Percentiles rank a stretch among this genome's conserved stretches.
Conservation (phyloP, 2,888 invertebrate genomes). For the Tanytarsus gracilentus region DNA sequence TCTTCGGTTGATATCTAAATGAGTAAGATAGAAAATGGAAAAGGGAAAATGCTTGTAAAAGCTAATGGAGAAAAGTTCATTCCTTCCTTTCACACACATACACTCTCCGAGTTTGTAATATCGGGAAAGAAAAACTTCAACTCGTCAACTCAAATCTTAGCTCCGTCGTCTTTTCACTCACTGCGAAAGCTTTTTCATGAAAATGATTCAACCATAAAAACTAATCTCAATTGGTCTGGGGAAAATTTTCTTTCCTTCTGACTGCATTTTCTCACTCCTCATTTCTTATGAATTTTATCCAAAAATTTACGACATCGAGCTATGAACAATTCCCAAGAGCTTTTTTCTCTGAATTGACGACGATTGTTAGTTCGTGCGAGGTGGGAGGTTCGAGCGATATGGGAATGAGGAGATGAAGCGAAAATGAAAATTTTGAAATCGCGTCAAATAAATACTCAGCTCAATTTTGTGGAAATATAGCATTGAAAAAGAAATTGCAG, state of each 20-base stretch:
- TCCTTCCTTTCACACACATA: not conserved
- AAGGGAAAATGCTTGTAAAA: conserved; percentile 1
- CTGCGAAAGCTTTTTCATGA: not conserved
- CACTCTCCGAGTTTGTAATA: not conserved
- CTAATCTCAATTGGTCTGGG: conserved; percentile 27
- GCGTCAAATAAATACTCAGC: conserved; percentile 11
- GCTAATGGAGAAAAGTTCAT: conserved; percentile 12
- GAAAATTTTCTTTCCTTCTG: conserved; percentile 19
- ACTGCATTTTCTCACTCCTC: conserved; percentile 5
- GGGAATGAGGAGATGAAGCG: not conserved
- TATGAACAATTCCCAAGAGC: no score
- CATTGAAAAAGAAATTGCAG: conserved; percentile 3
- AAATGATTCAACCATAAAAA: conserved; percentile 27
- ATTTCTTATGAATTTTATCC: not conserved
- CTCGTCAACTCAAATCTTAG: not conserved
- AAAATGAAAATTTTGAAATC: not conserved
- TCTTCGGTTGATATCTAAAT: not conserved
- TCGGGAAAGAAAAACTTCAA: conserved; percentile 2
- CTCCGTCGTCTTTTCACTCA: not conserved
- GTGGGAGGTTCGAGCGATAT: not conserved
- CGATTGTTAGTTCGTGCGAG: no score
- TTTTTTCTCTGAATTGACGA: no score
- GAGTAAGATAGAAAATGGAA: not conserved
- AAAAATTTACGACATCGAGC: conserved; percentile 12
- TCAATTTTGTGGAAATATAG: conserved; percentile 19